Conservation (phyloP, 53 echinoderm and acorn worm genomes). For the Holothuria leucospilota region DNA sequence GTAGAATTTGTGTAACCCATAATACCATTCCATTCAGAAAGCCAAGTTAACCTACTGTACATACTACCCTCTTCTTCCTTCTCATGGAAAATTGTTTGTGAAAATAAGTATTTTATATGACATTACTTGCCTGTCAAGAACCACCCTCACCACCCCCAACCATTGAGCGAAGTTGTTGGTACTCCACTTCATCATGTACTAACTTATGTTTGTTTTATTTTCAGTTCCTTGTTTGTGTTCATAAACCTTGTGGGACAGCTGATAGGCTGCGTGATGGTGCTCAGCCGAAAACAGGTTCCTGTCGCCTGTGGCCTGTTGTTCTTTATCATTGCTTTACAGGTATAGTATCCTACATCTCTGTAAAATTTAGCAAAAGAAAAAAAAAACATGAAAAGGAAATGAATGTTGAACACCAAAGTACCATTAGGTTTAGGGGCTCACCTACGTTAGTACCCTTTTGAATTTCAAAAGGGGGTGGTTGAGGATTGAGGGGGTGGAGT, state of each 20-base stretch:
- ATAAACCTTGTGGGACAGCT: constrained; percentile 91
- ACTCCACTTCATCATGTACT: background rate
- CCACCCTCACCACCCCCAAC: no score
- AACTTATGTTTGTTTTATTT: constrained; percentile 25
- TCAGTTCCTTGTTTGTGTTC: constrained; percentile 90
- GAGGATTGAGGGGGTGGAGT: no score
- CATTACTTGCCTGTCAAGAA: no score
- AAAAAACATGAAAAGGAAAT: background rate
- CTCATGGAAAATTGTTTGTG: no score
- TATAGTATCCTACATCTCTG: constrained; percentile 23
- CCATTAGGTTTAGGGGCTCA: no score
- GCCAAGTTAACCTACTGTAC: no score
- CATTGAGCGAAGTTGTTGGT: background rate
- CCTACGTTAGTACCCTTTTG: no score
- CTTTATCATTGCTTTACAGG: constrained; percentile 94
- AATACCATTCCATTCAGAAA: no score
- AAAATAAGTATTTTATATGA: no score
- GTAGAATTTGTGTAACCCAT: no score
- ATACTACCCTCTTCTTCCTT: no score
- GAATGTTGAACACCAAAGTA: background rate
- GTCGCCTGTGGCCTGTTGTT: constrained; percentile 93
- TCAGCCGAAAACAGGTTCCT: constrained; percentile 89
- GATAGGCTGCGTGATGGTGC: constrained; percentile 95
- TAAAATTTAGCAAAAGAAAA: background rate
- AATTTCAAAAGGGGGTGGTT: no score